Percentiles rank a stretch among this genome's conserved stretches.
Evolutionary conservation across 1,140 invertebrate genomes (phyloP).

Genomic region (Agraylea sexmaculata): DNA sequence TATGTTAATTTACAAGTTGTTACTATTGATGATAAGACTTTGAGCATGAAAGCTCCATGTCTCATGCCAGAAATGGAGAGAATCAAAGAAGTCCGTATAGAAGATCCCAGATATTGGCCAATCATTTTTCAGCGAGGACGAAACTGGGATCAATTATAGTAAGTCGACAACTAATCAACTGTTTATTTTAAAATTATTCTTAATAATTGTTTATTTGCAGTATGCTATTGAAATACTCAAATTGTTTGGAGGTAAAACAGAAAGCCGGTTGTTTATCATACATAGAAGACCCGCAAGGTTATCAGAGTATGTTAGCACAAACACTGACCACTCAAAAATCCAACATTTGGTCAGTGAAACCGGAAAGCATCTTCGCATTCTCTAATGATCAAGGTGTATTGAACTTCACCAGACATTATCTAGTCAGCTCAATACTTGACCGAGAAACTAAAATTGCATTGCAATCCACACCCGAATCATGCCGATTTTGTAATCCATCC

Average conservation of each 20-base stretch:
- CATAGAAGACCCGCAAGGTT: conserved; percentile 76
- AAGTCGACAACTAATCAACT: conserved; percentile 25
- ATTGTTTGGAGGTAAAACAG: conserved; percentile 75
- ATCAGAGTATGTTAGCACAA: conserved; percentile 69
- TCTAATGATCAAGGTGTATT: conserved; percentile 52
- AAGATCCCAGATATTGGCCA: conserved; percentile 80
- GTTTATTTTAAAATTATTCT: conserved; percentile 8
- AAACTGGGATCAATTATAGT: conserved; percentile 74
- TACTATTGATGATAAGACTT: conserved; percentile 36
- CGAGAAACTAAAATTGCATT: conserved; percentile 16
- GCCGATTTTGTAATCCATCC: conserved; percentile 3
- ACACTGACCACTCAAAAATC: conserved; percentile 69
- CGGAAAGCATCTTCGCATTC: conserved; percentile 51
- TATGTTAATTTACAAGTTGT: conserved; percentile 65
- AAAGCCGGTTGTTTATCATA: conserved; percentile 81
- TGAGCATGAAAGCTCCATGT: conserved; percentile 66
- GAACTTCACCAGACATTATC: conserved; percentile 55
- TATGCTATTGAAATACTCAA: conserved; percentile 53
- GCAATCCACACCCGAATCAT: conserved; percentile 13
- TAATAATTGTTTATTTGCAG: conserved; percentile 30
- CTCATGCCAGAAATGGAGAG: conserved; percentile 71
- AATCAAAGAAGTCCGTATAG: conserved; percentile 62
- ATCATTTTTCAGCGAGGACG: conserved; percentile 67
- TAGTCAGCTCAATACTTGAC: conserved; percentile 26
- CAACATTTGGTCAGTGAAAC: conserved; percentile 52